Evolutionary conservation across 2,888 invertebrate genomes (phyloP).

Genomic region (Ommatoiulus sabulosus): DNA sequence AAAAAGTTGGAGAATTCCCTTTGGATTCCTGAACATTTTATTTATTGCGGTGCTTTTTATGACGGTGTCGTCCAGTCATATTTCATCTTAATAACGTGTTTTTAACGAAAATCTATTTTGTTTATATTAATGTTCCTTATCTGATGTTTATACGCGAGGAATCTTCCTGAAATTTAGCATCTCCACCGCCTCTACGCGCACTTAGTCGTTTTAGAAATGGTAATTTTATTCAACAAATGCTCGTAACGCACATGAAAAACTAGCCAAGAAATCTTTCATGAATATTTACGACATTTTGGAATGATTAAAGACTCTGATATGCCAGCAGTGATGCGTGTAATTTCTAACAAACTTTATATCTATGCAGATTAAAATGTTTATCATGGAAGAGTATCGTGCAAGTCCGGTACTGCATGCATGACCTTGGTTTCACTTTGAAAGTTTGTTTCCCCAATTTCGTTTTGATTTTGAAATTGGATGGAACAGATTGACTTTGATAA

Average conservation of each 20-base stretch:
- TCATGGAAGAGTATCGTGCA: not conserved
- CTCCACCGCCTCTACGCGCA: not conserved
- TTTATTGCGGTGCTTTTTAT: not conserved
- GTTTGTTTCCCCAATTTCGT: not conserved
- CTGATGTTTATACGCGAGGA: not conserved
- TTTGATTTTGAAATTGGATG: no score
- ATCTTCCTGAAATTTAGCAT: constrained; percentile 5
- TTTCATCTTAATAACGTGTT: not conserved
- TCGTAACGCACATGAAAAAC: not conserved
- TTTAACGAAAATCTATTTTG: constrained; percentile 2
- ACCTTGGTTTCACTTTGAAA: not conserved
- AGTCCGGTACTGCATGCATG: no score
- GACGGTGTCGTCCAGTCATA: not conserved
- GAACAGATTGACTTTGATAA: no score
- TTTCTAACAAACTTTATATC: not conserved
- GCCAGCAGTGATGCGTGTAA: constrained; percentile 18
- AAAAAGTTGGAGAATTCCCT: not conserved
- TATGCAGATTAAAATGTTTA: constrained; percentile 14
- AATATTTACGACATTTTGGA: not conserved
- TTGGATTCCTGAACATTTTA: not conserved
- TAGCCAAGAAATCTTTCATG: not conserved
- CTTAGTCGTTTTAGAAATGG: constrained; percentile 5
- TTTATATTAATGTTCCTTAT: constrained; percentile 22
- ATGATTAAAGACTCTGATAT: not conserved
- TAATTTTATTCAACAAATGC: constrained; percentile 4